Evolutionary conservation across 2,888 invertebrate genomes (phyloP).

Genomic region (Meiosimyza decipiens): DNA sequence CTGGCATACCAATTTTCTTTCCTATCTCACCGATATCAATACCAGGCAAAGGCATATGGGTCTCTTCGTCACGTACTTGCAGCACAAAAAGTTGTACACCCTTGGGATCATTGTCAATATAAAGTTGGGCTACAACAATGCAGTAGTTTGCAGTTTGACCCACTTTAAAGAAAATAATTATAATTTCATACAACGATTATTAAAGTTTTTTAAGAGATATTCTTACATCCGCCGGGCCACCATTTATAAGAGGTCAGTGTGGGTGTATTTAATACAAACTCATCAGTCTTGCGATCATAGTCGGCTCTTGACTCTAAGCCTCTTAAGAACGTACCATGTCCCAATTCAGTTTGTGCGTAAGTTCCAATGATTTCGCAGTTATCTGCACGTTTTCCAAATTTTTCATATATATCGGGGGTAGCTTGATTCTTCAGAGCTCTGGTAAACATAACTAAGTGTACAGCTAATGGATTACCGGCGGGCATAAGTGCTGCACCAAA

Average conservation of each 20-base stretch:
- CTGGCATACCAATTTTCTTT: slow-evolving; percentile 91
- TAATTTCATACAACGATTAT: too few species aligned
- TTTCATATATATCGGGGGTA: slow-evolving; percentile 83
- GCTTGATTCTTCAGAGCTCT: slow-evolving; percentile 91
- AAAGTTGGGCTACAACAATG: slow-evolving; percentile 90
- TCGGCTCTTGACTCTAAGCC: slow-evolving; percentile 94
- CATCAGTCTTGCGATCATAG: slow-evolving; percentile 83
- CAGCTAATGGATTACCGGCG: slow-evolving; percentile 69
- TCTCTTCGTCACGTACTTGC: slow-evolving; percentile 88
- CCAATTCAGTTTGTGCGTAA: slow-evolving; percentile 96
- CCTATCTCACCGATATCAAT: slow-evolving; percentile 96
- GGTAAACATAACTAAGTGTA: slow-evolving; percentile 94
- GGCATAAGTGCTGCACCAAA: slow-evolving; percentile 63
- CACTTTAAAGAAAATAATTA: slow-evolving; percentile 70
- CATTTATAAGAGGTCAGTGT: slow-evolving; percentile 91
- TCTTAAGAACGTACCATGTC: slow-evolving; percentile 93
- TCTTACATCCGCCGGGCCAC: slow-evolving; percentile 95
- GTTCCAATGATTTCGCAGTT: slow-evolving; percentile 88
- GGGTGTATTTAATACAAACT: slow-evolving; percentile 90
- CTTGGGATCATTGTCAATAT: slow-evolving; percentile 83
- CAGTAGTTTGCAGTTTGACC: slow-evolving; percentile 95
- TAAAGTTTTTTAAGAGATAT: too few species aligned
- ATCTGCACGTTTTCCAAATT: slow-evolving; percentile 86
- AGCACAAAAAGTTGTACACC: slow-evolving; percentile 95
- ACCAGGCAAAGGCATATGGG: slow-evolving; percentile 86